Evolutionary conservation across 2,888 invertebrate genomes (phyloP), one percentile per base, ranked within the genome.

Genomic region (Aspidiotus destructor): DNA sequence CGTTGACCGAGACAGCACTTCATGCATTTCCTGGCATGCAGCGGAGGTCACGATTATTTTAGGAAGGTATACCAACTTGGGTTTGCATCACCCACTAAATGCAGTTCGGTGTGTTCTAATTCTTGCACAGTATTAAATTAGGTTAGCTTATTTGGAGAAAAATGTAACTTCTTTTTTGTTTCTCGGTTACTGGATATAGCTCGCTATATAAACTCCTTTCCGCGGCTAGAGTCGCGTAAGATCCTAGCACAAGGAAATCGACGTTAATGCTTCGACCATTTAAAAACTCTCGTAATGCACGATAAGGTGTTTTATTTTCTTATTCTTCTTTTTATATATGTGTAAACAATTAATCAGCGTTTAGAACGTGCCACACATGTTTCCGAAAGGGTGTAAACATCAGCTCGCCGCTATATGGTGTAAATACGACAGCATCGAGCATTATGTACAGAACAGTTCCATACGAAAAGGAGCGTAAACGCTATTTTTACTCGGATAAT

Each of bases 101-200:
- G 28, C 28, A 28, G 28, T 28, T 3, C 28, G 28, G 28, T 28
- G 28, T 28, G 28, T 3, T 28, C 28, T 28, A 28, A 28, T 28
- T 28, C 28, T 1, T 28, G 28, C 28, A 28, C 28, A 28, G 28
- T 28, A 28, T 28, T 28, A 28, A 28, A 28, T 28, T 41, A 62
- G 11, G 13, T 15, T 11, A 60, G 60, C 11, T n/a, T 8, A 53
- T 69, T 69, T 54, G 64, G 63, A n/a, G 60, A 48, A 15, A 60
- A 64, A 64, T 7, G 16, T 28, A n/a, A 69, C 28, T n/a, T 69
- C 63, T 41, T 42, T 60, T 28, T 64, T 69, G 40, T 69, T 48
- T 48, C 2, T 48, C 48, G 48, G 48, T 48, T 48, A 48, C 48
- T n/a, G 48, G n/a, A n/a, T 3, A 13, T 3, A 2, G 48, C 48